These are phyloP conservation scores for Eupsilia transversa DNA, from an alignment of 2,888 invertebrate species.

Conservation along the genomic window DNA sequence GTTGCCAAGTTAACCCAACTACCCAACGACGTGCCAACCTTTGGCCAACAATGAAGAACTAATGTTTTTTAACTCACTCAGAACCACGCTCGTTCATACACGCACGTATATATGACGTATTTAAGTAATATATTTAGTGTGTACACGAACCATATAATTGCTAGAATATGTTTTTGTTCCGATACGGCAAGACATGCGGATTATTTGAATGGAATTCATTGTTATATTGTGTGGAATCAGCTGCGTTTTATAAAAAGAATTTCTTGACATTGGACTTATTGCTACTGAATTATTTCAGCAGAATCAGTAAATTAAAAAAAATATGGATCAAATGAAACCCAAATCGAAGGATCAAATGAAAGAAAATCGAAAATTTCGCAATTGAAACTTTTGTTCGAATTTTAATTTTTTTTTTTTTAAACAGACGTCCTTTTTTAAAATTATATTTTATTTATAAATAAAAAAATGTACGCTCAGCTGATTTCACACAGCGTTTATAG, in stretches of 20 bases:
- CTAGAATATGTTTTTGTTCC: constrained; percentile 67
- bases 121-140: constrained; percentile 70
- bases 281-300: not conserved
- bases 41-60: constrained; percentile 44
- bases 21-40: constrained; percentile 18
- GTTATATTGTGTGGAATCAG: constrained; percentile 72
- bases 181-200: constrained; percentile 63
- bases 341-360: too few species aligned
- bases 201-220: constrained; percentile 56
- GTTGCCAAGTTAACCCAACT: constrained; percentile 37
- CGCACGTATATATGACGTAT: constrained; percentile 72
- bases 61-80: constrained; percentile 62
- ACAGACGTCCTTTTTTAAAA: not conserved
- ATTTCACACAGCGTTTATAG: constrained; percentile 70
- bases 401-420: too few species aligned
- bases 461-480: constrained; percentile 67
- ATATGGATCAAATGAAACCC: too few species aligned
- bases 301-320: too few species aligned
- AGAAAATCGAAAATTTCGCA: too few species aligned
- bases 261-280: not conserved
- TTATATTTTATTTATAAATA: not conserved
- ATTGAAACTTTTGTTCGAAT: too few species aligned
- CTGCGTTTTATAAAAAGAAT: constrained; percentile 44
- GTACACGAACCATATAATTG: constrained; percentile 64
- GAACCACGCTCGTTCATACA: constrained; percentile 77